Percentiles rank a stretch among this genome's conserved stretches.
phyloP scores from a whole-genome alignment of 2,888 invertebrate species.

The Marronus borbonicus region DNA sequence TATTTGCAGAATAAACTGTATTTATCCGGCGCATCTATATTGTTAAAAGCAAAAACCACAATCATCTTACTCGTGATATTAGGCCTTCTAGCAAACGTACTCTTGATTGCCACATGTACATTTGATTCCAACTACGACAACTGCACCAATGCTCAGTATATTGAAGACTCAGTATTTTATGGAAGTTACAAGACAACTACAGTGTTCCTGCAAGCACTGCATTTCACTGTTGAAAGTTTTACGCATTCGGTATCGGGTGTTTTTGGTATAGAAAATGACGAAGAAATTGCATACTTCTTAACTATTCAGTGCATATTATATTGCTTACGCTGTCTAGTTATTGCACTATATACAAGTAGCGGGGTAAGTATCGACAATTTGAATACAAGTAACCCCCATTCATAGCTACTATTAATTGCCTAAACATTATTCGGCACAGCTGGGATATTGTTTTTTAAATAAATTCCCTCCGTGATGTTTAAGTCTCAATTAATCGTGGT shows the following conservation, averaged over 20 bases:
- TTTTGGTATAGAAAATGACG: slow-evolving; percentile 28
- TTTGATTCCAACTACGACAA: not conserved
- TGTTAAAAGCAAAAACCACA: slow-evolving; percentile 40
- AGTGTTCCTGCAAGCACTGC: slow-evolving; percentile 37
- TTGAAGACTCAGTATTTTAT: slow-evolving; percentile 29
- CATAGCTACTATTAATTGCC: no score
- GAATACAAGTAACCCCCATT: no score
- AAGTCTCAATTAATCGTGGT: no score
- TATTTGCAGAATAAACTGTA: slow-evolving; percentile 41
- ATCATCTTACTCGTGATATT: slow-evolving; percentile 42
- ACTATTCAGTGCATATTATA: slow-evolving; percentile 9
- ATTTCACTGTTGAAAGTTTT: slow-evolving; percentile 41
- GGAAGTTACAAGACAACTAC: not conserved
- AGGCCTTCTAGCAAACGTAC: slow-evolving; percentile 30
- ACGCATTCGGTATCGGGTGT: slow-evolving; percentile 42
- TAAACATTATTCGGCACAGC: no score
- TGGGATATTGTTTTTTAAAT: no score
- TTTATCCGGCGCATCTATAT: slow-evolving; percentile 35
- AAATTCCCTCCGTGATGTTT: no score
- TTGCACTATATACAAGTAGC: slow-evolving; percentile 48
- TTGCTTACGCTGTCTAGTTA: slow-evolving; percentile 38
- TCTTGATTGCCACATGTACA: slow-evolving; percentile 40
- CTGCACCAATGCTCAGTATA: slow-evolving; percentile 30
- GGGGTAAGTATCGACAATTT: slow-evolving; percentile 42
- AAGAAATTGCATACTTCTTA: slow-evolving; percentile 43